Percentiles rank a stretch among this genome's conserved stretches.
These are phyloP conservation scores for Microcebus lehilahytsara DNA, from an alignment of 2,113 vertebrate genomes.

Conservation along the genomic window DNA sequence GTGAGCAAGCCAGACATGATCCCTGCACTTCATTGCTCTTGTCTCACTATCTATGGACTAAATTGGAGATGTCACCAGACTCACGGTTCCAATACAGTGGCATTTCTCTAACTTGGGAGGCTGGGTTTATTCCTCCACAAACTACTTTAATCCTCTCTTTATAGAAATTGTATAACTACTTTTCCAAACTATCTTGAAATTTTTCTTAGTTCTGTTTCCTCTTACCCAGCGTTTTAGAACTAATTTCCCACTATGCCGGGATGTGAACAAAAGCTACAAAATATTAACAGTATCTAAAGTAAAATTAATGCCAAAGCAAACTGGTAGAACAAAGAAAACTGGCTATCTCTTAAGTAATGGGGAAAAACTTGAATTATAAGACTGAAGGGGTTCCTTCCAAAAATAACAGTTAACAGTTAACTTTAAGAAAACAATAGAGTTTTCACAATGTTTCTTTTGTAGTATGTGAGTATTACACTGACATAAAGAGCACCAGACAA, in stretches of 20 bases:
- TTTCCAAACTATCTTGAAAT: not conserved
- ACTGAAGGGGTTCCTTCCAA: not conserved
- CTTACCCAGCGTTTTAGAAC: not conserved
- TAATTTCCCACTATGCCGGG: not conserved
- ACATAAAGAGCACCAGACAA: not conserved
- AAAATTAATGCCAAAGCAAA: not conserved
- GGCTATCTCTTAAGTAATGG: not conserved
- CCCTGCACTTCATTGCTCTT: not conserved
- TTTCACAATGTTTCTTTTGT: not conserved
- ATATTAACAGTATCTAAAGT: not conserved
- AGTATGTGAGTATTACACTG: not conserved
- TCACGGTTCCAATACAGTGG: not conserved
- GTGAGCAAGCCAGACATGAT: accelerated
- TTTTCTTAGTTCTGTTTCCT: not conserved
- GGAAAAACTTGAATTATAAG: not conserved
- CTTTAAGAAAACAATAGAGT: not conserved
- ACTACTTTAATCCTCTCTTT: not conserved
- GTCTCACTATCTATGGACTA: not conserved
- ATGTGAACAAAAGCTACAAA: not conserved
- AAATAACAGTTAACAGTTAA: slow-evolving; percentile 19
- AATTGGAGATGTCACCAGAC: not conserved
- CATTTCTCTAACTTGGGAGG: too few species aligned
- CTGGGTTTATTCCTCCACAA: too few species aligned
- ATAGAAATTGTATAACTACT: not conserved
- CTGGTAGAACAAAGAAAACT: not conserved